Conservation (phyloP, 2,797 vertebrate species). For the Hoplostethus atlanticus region DNA sequence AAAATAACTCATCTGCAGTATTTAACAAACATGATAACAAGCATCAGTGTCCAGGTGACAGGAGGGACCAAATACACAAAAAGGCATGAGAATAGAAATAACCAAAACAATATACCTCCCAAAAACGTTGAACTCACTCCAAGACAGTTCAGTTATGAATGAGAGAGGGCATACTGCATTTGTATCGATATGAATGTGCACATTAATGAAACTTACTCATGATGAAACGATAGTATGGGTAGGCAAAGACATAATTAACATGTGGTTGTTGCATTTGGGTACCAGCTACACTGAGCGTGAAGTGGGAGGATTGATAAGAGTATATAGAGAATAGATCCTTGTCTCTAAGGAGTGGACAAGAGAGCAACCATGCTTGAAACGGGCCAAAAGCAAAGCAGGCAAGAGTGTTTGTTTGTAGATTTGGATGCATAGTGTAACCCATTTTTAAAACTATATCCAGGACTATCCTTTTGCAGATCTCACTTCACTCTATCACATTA, state of each 20-base stretch:
- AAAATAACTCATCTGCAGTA: conserved; percentile 45
- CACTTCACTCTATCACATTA: conserved; percentile 9
- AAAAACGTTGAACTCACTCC: conserved; percentile 13
- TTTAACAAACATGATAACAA: conserved; percentile 42
- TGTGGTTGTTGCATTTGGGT: conserved; percentile 7
- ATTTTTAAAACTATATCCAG: conserved; percentile 10
- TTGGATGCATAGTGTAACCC: conserved; percentile 51
- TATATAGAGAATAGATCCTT: conserved; percentile 6
- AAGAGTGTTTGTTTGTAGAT: conserved; percentile 28
- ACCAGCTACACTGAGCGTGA: background rate
- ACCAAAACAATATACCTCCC: conserved; percentile 22
- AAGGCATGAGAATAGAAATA: conserved; percentile 28
- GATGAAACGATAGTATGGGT: background rate
- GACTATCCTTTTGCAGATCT: background rate
- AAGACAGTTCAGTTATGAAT: background rate
- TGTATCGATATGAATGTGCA: background rate
- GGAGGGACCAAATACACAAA: conserved; percentile 47
- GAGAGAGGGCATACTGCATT: conserved; percentile 37
- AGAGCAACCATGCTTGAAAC: conserved; percentile 8
- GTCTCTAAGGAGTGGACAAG: conserved; percentile 5
- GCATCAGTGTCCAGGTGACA: conserved; percentile 34
- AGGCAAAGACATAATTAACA: conserved; percentile 2
- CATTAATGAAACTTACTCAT: background rate
- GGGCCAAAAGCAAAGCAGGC: conserved; percentile 25
- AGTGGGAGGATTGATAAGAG: no score